Evolutionary conservation across 30 jellyfish, hydroid and myxozoan species (phyloP), one percentile per base, ranked within the genome.

Genomic region (Hydra vulgaris): DNA sequence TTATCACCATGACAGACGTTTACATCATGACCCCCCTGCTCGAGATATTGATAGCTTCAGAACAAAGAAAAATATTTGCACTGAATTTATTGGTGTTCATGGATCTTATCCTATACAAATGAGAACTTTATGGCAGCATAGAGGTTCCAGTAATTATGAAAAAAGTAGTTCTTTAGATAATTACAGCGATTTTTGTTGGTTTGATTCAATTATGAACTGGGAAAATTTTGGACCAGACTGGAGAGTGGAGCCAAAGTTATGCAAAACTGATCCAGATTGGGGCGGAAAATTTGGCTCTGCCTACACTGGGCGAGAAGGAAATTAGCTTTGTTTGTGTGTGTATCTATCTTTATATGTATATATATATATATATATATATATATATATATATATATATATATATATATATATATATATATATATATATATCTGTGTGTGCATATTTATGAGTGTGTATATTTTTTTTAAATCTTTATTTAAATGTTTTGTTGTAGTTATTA

Each of bases 21-120:
- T 89, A 21, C 97, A 89, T 79, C 97, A 89, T 70, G 71, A 81
- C 82, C 97, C 97, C 0, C 95, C 95, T 16, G 91, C 86, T 5
- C 88, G 84, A 40, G 66, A 24, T n/a, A 8, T 66, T n/a, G 81
- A 70, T 12, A 23, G 66, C 66, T 89, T 89, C 1, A 26, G 55
- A 54, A 54, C 71, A 20, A 54, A 70, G 67, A 74, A 54, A 54
- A 79, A 89, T 71, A 86, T 89, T 0, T 89, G 97, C 54, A 76
- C 67, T 25, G 78, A 67, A 0, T 89, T 22, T 67, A 86, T 85
- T 23, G 97, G 93, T 8, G 86, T 89, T 1, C 97, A 89, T 53
- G 97, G 97, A 20, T 72, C 87, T 23, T 89, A 89, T 76, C 93
- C 97, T 3, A 27, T 25, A 22, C 74, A 68, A 19, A 85, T 80